These are phyloP conservation scores for Platycheirus rosarum DNA, from an alignment of 2,888 invertebrate species.

Conservation along the genomic window DNA sequence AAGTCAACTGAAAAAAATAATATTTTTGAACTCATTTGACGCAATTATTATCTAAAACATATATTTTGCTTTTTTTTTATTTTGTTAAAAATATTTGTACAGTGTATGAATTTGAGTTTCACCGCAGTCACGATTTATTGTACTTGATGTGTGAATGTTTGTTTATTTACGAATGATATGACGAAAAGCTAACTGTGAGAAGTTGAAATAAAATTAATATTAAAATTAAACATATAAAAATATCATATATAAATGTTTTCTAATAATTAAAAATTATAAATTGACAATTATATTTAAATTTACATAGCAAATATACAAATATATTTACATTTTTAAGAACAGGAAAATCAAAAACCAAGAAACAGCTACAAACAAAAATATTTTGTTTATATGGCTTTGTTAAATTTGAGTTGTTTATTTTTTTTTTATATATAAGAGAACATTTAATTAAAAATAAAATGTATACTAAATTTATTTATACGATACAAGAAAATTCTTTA, in stretches of 20 bases:
- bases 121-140: conserved; percentile 10
- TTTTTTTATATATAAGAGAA: conserved; percentile 37
- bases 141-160: conserved; percentile 11
- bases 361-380: conserved; percentile 8
- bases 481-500: conserved; percentile 55
- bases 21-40: no score
- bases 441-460: conserved; percentile 21
- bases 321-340: conserved; percentile 58
- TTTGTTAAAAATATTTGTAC: no score
- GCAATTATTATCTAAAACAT: no score
- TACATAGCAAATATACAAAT: conserved; percentile 70
- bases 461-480: conserved; percentile 36
- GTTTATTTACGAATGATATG: conserved; percentile 32
- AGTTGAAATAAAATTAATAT: conserved; percentile 48
- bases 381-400: conserved; percentile 60
- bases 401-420: conserved; percentile 48
- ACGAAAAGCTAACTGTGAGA: conserved; percentile 68
- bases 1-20: no score
- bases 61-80: no score
- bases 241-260: conserved; percentile 39
- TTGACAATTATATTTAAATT: conserved; percentile 55
- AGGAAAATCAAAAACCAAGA: conserved; percentile 20
- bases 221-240: conserved; percentile 1
- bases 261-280: conserved; percentile 28
- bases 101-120: not conserved